Conservation (phyloP, 2,888 invertebrate genomes). For the Odontomyia ornata region DNA sequence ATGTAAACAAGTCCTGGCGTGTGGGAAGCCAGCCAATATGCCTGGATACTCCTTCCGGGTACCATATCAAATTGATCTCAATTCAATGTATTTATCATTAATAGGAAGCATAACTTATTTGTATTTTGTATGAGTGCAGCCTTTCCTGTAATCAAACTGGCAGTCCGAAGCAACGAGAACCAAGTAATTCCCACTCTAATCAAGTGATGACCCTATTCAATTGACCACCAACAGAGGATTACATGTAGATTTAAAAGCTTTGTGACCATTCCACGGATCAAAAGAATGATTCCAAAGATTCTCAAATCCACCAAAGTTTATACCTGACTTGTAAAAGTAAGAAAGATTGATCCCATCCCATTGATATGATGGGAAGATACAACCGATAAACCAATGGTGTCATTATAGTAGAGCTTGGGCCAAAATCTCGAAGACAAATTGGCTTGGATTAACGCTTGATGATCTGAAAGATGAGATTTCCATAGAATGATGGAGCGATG, state of each 20-base stretch:
- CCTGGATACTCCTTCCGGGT: no score
- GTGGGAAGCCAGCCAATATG: no score
- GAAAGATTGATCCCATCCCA: background rate
- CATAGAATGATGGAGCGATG: conserved; percentile 38
- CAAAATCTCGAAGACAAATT: conserved; percentile 22
- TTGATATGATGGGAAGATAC: conserved; percentile 7
- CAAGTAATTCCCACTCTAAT: background rate
- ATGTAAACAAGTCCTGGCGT: no score
- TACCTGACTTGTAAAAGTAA: background rate
- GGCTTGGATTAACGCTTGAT: background rate
- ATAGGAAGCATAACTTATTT: no score
- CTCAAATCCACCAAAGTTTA: no score
- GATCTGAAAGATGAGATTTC: conserved; percentile 37
- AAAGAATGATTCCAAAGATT: background rate
- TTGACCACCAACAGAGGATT: background rate
- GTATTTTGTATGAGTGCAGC: no score
- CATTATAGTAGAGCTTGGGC: conserved; percentile 12
- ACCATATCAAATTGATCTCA: no score
- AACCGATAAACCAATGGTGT: conserved; percentile 16
- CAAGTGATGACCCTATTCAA: conserved; percentile 7
- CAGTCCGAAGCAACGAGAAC: no score
- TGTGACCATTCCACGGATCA: background rate
- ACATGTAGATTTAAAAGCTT: background rate
- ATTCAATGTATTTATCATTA: no score
- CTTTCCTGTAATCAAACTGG: no score